Evolutionary conservation across 2,888 invertebrate species (phyloP), one percentile per base, ranked within the genome.

Genomic region (Microchrysa polita): DNA sequence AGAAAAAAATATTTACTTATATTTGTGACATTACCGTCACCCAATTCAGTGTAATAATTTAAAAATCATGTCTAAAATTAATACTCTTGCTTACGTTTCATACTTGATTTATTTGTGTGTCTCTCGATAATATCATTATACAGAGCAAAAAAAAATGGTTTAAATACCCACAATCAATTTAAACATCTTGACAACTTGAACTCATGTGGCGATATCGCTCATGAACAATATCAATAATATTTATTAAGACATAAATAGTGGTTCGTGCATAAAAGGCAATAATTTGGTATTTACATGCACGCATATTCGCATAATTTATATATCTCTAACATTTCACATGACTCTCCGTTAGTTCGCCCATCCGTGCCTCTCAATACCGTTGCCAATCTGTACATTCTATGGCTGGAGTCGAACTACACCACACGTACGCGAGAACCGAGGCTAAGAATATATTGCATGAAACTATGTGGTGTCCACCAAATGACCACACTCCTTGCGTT

Each of bases 191-290:
- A 69, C 69, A 69, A 69, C 69, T 57, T 55, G 69, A 18, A 40
- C 55, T 40, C 69, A 69, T 69, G 69, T 69, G 69, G 69, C 42
- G 55, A 69, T 60, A 72, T 59, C 59, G 48, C 59, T 67, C 60
- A 40, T 40, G 72, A 63, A 63, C 63, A 61, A 72, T 72, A 78
- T 78, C 76, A 78, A 78, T 77, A 78, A 78, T 77, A 77, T 78
- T 79, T 79, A 79, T 79, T 78, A 79, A 79, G 79, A 79, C 78
- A 79, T 79, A 79, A 79, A 79, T 79, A 78, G 78, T 77, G 77
- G 76, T 79, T 78, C 79, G 79, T 79, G 79, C 77, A 78, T 77
- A 78, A 78, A 78, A 77, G 77, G 77, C 77, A 76, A 78, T 78
- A 78, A 78, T 78, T 78, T 78, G 77, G 77, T 76, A 78, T 78